Conservation (phyloP, 2,888 invertebrate species). For the Thyatira batis region DNA sequence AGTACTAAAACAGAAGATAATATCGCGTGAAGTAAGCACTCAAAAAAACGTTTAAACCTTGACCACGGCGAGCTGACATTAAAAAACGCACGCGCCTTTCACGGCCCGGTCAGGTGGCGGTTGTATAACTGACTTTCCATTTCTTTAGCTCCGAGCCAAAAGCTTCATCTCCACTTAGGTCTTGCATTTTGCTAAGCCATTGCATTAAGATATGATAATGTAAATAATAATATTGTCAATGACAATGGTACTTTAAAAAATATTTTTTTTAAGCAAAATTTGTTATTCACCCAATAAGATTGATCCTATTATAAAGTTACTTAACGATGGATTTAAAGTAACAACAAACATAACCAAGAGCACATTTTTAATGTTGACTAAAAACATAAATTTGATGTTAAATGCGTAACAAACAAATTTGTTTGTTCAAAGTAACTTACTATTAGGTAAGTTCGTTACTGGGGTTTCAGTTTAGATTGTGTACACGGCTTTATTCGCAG, state of each 20-base stretch:
- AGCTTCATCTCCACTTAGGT: conserved; percentile 29
- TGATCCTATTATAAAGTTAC: background rate
- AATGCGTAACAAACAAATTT: too few species aligned
- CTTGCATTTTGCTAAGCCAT: background rate
- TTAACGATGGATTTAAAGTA: background rate
- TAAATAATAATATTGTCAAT: conserved; percentile 6
- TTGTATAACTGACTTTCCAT: conserved; percentile 81
- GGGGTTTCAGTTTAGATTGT: conserved; percentile 18
- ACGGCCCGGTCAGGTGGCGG: conserved; percentile 73
- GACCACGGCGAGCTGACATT: conserved; percentile 79
- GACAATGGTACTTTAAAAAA: conserved; percentile 1
- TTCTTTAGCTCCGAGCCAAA: conserved; percentile 54
- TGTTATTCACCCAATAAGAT: conserved; percentile 6
- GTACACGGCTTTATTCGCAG: conserved; percentile 51
- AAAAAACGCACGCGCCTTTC: conserved; percentile 73
- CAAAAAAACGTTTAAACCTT: conserved; percentile 70
- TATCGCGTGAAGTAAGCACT: conserved; percentile 64
- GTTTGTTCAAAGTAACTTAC: too few species aligned
- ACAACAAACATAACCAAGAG: background rate
- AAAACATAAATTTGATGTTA: too few species aligned
- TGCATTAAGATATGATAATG: background rate
- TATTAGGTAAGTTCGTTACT: too few species aligned
- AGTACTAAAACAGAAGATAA: conserved; percentile 46
- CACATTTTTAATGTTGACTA: too few species aligned
- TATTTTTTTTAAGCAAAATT: conserved; percentile 4